Evolutionary conservation across 2,888 invertebrate species (phyloP), one percentile per base, ranked within the genome.

Genomic region (Dasysyrphus tricinctus): DNA sequence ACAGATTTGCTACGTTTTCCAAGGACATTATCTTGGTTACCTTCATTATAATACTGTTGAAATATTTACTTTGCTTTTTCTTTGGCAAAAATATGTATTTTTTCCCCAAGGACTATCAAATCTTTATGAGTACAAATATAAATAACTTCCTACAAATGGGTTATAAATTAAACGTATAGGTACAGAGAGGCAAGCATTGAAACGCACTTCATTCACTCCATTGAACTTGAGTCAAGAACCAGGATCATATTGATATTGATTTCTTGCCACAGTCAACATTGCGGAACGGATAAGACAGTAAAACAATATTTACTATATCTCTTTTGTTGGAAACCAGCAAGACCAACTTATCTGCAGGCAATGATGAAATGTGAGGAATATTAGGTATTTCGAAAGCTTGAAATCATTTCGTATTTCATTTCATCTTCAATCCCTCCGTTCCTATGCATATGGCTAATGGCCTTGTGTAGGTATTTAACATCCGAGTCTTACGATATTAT

Each of bases 1-100:
- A n/a, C n/a, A n/a, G 8, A 29, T 54, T n/a, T 0, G 6, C 4
- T 19, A 7, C 14, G 9, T 8, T 57, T 37, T 19, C 37, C 37
- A 59, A 37, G 57, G 37, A 59, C 57, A 59, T 59, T 44, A 44
- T 42, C 14, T 5, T 42, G 42, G 14, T 42, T 14, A 24, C 24
- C 24, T 24, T 24, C 24, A 42, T 14, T 42, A 42, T 5, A n/a
- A 5, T 1, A 14, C 42, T 14, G 42, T 42, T 57, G 9, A 1
- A 29, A 57, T 29, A 57, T 57, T 34, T 16, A n/a, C 57, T 34
- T 34, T 34, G 16, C 34, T 32, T 57, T 34, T 32, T 2, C 16
- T 37, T 44, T 7, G 2, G 44, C 0, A 1, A 44, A 44, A 24
- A n/a, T n/a, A n/a, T n/a, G n/a, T 9, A 16, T 47, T 47, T 16